Evolutionary conservation across 2,797 vertebrate species (phyloP), one percentile per base, ranked within the genome.

Genomic region (Micrastur ruficollis): DNA sequence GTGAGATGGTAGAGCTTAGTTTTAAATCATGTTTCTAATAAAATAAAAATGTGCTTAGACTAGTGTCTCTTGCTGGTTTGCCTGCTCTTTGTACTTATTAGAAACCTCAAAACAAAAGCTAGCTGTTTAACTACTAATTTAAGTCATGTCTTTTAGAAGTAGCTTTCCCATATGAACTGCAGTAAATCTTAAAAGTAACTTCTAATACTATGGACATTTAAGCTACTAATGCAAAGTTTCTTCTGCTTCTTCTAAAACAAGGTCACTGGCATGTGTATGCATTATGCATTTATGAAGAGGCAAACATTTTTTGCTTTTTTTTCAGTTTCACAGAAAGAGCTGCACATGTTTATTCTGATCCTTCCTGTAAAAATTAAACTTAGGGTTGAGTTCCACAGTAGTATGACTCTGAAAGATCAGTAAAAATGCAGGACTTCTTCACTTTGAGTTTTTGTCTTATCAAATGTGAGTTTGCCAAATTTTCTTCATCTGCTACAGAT

Each of bases 401-500:
- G 87, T 65, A 44, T 74, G 58, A 88, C 63, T 86, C 90, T 95
- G 90, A 97, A 96, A 94, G 36, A 94, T 73, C 97, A 97, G 97
- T 97, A 80, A 95, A 73, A 97, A 96, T 97, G 81, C 84, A 94
- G 71, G 95, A 90, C 84, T 94, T 81, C 58, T 97, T 97, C 65
- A 75, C 90, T 96, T 97, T 97, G 78, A 98, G 98, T 95, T 98
- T 97, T 89, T 96, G 96, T 98, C 98, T 98, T 99, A 97, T 98
- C 98, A 98, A 98, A 98, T 99, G 98, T 98, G 97, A 98, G 98
- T 98, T 98, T 99, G 98, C 99, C 98, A 98, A 98, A 98, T 98
- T 98, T 98, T 99, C 98, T 99, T 98, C 98, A 97, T 99, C 98
- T 99, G 98, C 98, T 98, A 97, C 98, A 98, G 98, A 93, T 97